Evolutionary conservation across 1,140 invertebrate species (phyloP), one percentile per base, ranked within the genome.

Genomic region (Drosophila elegans): DNA sequence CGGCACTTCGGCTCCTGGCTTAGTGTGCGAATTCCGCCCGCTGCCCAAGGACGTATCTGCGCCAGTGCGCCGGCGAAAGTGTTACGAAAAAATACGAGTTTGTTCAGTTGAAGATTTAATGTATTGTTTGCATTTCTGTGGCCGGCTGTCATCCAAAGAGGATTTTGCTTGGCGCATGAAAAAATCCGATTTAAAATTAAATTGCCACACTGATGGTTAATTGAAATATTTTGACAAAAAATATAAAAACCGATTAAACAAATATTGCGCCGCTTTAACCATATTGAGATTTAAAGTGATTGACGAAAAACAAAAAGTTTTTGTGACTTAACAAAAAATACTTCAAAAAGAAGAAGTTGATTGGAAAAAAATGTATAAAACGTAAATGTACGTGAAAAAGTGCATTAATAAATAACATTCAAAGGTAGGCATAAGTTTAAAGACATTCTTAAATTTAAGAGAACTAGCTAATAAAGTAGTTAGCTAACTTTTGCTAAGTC

Each of bases 41-140:
- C 36, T 56, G 36, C 2, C 52, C 21, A 48, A 66, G 21, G 66
- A 57, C 67, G 67, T 71, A 51, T 56, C 52, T 52, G 29, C 44
- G 66, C 9, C 13, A 10, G 13, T 2, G 11, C 7, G 0, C 12
- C 36, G 29, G 11, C 21, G 12, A 66, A 71, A 36, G 1, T 57
- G 29, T 44, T 29, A 61, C 55, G 29, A 13, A 12, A 68, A 52
- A 68, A 36, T 21, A 68, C 67, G 67, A 57, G 54, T 36, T 32
- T 10, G 5, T 52, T 34, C 32, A 13, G 2, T 36, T 10, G 9
- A 12, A 12, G 9, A 9, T 21, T 32, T 36, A 36, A 36, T 4
- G 32, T 11, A 34, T n/a, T 51, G 48, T 34, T 34, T 51, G 48
- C 48, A 11, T 32, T 60, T 42, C 5, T 59, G 36, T 32, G 53